phyloP scores from a whole-genome alignment of 2,888 invertebrate species.

The Netelia fuscicornis region DNA sequence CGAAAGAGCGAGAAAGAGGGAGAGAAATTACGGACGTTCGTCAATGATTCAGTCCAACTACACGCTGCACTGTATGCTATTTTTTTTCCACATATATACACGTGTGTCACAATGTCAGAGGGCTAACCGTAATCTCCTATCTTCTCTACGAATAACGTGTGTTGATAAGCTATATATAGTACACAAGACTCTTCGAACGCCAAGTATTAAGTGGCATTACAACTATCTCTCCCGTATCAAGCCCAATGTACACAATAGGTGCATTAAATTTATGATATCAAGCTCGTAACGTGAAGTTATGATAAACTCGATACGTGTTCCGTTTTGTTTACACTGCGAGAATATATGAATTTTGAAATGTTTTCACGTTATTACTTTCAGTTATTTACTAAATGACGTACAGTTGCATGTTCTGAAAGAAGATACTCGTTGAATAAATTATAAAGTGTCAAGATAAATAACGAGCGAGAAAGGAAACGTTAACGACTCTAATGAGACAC shows the following conservation, averaged over 20 bases:
- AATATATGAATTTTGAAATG: too few relatives aligned
- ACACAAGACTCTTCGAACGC: neutral
- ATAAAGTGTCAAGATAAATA: neutral
- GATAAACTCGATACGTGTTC: too few relatives aligned
- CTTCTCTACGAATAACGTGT: neutral
- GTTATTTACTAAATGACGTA: too few relatives aligned
- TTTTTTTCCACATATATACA: neutral
- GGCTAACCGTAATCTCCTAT: constrained; percentile 30
- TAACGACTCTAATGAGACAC: too few relatives aligned
- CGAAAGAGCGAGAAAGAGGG: neutral
- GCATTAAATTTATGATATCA: neutral
- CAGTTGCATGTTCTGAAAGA: too few relatives aligned
- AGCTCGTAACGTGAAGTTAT: neutral
- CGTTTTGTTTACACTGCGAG: too few relatives aligned
- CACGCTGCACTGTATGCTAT: constrained; percentile 29
- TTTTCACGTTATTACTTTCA: too few relatives aligned
- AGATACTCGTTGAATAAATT: neutral
- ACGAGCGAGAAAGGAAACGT: neutral
- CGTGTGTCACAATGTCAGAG: constrained; percentile 27
- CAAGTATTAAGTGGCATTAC: constrained; percentile 11
- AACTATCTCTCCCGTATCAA: neutral
- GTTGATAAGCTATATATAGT: constrained; percentile 15
- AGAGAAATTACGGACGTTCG: neutral
- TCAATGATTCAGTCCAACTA: constrained; percentile 58
- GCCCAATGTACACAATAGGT: neutral